Evolutionary conservation across 2,888 invertebrate species (phyloP), one percentile per base, ranked within the genome.

Genomic region (Sesia apiformis): DNA sequence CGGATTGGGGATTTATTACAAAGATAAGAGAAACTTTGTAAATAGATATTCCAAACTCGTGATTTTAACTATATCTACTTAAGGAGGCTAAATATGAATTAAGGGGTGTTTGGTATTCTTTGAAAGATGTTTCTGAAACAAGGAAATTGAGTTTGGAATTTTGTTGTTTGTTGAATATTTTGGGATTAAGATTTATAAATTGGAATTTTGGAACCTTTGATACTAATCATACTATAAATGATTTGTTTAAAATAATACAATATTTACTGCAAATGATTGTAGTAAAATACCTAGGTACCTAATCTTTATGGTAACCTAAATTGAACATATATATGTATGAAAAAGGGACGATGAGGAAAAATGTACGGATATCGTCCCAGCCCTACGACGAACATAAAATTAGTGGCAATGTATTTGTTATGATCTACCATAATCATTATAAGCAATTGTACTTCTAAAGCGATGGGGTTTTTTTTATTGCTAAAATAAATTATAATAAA

Each of bases 1-100:
- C 59, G 67, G 67, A 75, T 69, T 63, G 63, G 38, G 50, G 71
- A 81, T 80, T 81, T 80, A 80, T 80, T 63, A 66, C 74, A 57
- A 60, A 69, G 74, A 76, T 77, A 78, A 76, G 66, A 62, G 61
- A 57, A 79, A 76, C 69, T 76, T 71, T 62, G 64, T 57, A 65
- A 72, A 70, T 65, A 69, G 59, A 63, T 68, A 70, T 72, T 70
- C 63, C 72, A 72, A 74, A 73, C 70, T 64, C 58, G 63, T 56
- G 57, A 67, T 72, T 71, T 70, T 68, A 23, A 72, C 72, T 74
- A 71, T 63, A 67, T 64, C 62, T 42, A 6, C 7, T 42, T 6
- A 42, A 42, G 42, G 7, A 42, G 42, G 39, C 38, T 38, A 38
- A 50, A 50, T 5, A 50, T 50, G 46, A 46, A 46, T 46, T 42